phyloP scores from a whole-genome alignment of 2,113 vertebrate species.

The Plotosus lineatus region DNA sequence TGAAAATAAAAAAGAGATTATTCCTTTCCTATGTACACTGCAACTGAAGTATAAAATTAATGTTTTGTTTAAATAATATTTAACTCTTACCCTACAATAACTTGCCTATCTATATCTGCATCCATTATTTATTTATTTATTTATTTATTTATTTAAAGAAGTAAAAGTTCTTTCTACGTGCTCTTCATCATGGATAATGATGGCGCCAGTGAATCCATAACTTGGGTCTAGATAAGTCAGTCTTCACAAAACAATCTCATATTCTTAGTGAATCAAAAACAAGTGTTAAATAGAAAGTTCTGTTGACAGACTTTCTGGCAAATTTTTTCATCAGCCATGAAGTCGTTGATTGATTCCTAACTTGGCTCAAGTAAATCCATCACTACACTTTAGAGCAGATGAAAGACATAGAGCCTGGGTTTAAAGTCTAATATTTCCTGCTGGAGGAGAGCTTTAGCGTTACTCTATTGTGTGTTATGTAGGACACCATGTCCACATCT shows the following conservation, averaged over 20 bases:
- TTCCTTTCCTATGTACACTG: conserved; percentile 57
- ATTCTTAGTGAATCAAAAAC: conserved; percentile 22
- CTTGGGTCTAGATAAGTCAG: conserved; percentile 1
- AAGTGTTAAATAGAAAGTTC: conserved; percentile 5
- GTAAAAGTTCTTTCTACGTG: neutral
- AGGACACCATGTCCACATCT: conserved; percentile 4
- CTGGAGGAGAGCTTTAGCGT: neutral
- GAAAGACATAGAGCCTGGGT: neutral
- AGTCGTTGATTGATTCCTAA: conserved; percentile 29
- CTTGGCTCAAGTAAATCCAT: conserved; percentile 30
- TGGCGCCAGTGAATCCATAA: neutral
- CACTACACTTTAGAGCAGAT: conserved; percentile 12
- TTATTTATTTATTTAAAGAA: neutral
- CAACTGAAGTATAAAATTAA: conserved; percentile 30
- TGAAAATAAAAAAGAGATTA: conserved; percentile 63
- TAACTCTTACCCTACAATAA: conserved; percentile 52
- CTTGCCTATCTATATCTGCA: conserved; percentile 47
- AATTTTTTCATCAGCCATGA: conserved; percentile 27
- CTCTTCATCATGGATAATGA: no score
- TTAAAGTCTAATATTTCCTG: neutral
- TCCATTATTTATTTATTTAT: neutral
- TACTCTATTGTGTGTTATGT: neutral
- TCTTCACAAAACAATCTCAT: neutral
- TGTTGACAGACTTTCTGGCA: conserved; percentile 20
- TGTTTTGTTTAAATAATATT: conserved; percentile 54